Base-by-base conservation (phyloP, 2,797 vertebrate species). In the Chloroceryle inda region DNA sequence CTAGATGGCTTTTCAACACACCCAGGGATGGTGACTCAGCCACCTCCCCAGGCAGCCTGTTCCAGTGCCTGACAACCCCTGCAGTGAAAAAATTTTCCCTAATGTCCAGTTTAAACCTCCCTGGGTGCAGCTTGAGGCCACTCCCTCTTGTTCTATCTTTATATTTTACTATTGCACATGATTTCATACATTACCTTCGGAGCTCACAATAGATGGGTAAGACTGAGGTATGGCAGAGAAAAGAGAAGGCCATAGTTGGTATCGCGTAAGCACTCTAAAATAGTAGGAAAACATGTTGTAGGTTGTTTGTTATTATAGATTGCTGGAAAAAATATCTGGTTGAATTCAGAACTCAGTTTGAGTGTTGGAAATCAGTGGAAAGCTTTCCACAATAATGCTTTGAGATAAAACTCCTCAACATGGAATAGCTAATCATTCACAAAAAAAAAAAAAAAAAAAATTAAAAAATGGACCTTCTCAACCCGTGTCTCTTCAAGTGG, bases 211-310 rank as follows among this genome's bases (percentile, higher is more conserved):
- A 99, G 96, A 99, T 99, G 42, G 99, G 99, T 94, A 99, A 97
- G 92, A 99, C 89, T 26, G 99, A 98, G 3, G 99, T 99, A 97
- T 99, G 99, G 98, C 99, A 99, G 89, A 99, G 98, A 95, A 99
- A 99, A 96, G 99, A 99, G 97, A 99, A 99, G 31, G 99, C 99
- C 99, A 99, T 99, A 33, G 99, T 99, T 89, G 99, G 99, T 93
- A 99, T 97, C 78, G 99, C 99, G 72, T 98, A 99, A 89, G 98
- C 99, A 96, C 99, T 99, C 99, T 99, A 97, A 87, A 98, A 98
- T 0, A 92, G 33, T 85, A 84, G 58, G 69, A 86, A 89, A 88
- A 91, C n/a, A 79, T 55, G 13, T 62, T 72, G 6, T 63, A 83
- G 49, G n/a, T 82, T 95, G 37, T 37, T 92, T 92, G 69, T 49